Evolutionary conservation across 2,113 vertebrate genomes (phyloP).

Genomic region (Rattus rattus): DNA sequence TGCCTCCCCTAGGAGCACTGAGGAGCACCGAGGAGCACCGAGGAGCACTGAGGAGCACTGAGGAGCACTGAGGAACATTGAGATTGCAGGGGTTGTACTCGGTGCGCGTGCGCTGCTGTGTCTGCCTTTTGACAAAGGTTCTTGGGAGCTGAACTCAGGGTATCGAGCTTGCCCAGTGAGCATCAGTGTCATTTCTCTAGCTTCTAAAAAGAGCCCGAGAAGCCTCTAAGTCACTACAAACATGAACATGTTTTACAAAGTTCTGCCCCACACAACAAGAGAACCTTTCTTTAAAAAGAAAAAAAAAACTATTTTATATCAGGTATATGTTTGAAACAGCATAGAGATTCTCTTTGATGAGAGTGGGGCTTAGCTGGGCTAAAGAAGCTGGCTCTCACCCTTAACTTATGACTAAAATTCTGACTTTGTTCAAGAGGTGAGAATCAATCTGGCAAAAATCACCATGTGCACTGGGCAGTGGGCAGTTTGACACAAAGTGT

Average conservation of each 20-base stretch:
- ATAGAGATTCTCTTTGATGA: not conserved
- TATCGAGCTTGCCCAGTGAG: not conserved
- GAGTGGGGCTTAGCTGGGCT: not conserved
- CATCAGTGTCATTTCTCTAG: not conserved
- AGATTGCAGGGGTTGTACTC: too few relatives aligned
- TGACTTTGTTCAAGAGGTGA: constrained; percentile 42
- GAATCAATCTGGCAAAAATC: not conserved
- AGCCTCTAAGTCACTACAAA: not conserved
- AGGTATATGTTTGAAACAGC: not conserved
- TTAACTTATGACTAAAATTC: constrained; percentile 36
- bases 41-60: too few relatives aligned
- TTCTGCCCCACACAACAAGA: not conserved
- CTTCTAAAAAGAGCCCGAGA: constrained; percentile 6
- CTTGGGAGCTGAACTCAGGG: not conserved
- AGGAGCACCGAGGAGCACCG: too few relatives aligned
- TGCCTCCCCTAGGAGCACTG: not conserved
- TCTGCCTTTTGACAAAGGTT: not conserved
- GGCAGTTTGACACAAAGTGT: constrained; percentile 18
- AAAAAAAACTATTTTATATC: not conserved
- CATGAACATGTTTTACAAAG: not conserved
- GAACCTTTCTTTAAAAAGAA: not conserved
- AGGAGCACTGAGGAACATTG: not conserved
- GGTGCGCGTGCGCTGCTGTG: not conserved
- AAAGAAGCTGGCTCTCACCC: constrained; percentile 26
- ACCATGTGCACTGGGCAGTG: not conserved